Evolutionary conservation across 2,113 vertebrate genomes (phyloP), one percentile per base, ranked within the genome.

Genomic region (Archocentrus centrarchus): DNA sequence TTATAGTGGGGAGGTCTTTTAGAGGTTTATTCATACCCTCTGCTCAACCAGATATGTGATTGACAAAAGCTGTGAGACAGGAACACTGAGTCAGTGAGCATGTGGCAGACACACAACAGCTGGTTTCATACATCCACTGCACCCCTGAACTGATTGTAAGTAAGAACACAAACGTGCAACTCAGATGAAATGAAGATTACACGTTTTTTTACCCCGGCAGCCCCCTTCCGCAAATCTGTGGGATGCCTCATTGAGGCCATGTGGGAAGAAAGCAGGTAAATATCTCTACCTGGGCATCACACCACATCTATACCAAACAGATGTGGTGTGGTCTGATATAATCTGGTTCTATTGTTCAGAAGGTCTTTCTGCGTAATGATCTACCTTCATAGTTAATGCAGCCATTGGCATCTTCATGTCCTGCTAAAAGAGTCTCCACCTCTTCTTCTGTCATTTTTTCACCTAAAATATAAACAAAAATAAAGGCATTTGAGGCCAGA

Each of bases 331-430:
- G 35, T 35, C 35, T 35, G 35, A 35, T 35, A 35, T 7, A 35
- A 35, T 35, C 35, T 35, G 35, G 35, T 7, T 35, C 35, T 35
- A 7, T 35, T 35, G 35, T 35, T 35, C 35, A 35, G 30, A 30
- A 30, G 35, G 32, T 6, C 32, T 32, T 32, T 6, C 32, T 32
- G 32, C 32, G 32, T 32, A 32, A 32, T 32, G 5, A 32, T 32
- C 95, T 88, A 98, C 97, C 97, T 97, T 98, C 97, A 10, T 98
- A 98, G 93, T 97, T 97, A 88, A 97, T 97, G 91, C 95, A 97
- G 63, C 97, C 97, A 4, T 97, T 97, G 85, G 96, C 95, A 59
- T 97, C 97, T 92, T 98, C 97, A 0, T 97, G 97, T 81, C 97
- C 97, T 0, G 95, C 95, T 88, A 98, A 91, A 80, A 98, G 93